Conservation (phyloP, 64 coral and sea anemone genomes). For the Montipora foliosa region DNA sequence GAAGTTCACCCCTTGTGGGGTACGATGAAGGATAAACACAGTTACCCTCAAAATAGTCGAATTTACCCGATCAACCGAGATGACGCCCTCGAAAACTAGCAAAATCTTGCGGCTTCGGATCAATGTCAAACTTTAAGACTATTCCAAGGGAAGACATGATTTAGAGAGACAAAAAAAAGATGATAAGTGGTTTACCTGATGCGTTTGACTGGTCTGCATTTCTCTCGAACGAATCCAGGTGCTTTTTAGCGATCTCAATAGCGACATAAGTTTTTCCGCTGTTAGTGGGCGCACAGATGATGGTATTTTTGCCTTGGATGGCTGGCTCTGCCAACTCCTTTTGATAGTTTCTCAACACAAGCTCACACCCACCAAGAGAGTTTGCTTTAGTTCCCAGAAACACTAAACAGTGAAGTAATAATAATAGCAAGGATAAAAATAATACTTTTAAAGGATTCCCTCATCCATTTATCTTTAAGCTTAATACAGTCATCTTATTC, state of each 20-base stretch:
- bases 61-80: too few species aligned
- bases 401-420: constrained; percentile 2
- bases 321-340: constrained; percentile 65
- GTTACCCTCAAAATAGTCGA: too few species aligned
- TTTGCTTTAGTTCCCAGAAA: constrained; percentile 56
- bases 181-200: not conserved
- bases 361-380: not conserved
- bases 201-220: not conserved
- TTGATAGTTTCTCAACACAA: constrained; percentile 61
- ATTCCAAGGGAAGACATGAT: too few species aligned
- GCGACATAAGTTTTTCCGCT: constrained; percentile 90
- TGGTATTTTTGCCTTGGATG: constrained; percentile 69
- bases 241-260: constrained; percentile 63
- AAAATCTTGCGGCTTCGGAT: too few species aligned
- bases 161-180: too few species aligned
- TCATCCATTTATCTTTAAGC: too few species aligned
- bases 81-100: too few species aligned
- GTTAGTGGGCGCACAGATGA: constrained; percentile 83
- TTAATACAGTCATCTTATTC: too few species aligned
- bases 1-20: too few species aligned
- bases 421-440: not conserved
- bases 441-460: too few species aligned
- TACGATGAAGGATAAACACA: too few species aligned
- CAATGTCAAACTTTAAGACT: too few species aligned
- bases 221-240: constrained; percentile 27